Conservation (phyloP, 2,113 vertebrate species). For the Crotalus viridis region DNA sequence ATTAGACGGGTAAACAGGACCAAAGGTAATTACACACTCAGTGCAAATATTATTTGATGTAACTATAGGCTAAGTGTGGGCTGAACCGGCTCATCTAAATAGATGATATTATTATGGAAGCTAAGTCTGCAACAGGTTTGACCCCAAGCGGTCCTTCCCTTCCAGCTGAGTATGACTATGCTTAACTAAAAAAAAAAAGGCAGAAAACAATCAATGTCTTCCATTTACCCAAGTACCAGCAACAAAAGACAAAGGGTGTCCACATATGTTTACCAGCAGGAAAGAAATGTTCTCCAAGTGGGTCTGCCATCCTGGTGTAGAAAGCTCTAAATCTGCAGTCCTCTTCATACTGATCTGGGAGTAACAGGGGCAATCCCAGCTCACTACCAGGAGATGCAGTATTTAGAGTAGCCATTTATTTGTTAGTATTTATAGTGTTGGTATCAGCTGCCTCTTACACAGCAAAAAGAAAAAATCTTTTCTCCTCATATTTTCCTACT, state of each 20-base stretch:
- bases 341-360: background rate
- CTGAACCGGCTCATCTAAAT: conserved; percentile 47
- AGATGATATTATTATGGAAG: conserved; percentile 21
- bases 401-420: background rate
- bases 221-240: background rate
- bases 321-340: background rate
- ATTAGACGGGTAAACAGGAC: conserved; percentile 59
- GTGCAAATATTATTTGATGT: conserved; percentile 59
- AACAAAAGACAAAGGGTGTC: background rate
- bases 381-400: background rate
- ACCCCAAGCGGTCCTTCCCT: background rate
- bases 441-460: background rate
- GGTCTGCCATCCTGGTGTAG: background rate
- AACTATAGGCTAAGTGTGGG: conserved; percentile 56
- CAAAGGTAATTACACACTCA: conserved; percentile 49
- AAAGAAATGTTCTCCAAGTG: background rate
- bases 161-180: background rate
- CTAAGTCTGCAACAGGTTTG: conserved; percentile 12
- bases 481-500: background rate
- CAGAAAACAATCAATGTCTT: background rate
- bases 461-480: background rate
- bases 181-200: background rate
- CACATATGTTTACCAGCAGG: background rate
- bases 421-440: background rate
- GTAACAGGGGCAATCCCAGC: background rate